A percentile compares a stretch with the other conserved stretches of the same genome.
Evolutionary conservation across 2,113 vertebrate species (phyloP).

Genomic region (Megatriorchis doriae): DNA sequence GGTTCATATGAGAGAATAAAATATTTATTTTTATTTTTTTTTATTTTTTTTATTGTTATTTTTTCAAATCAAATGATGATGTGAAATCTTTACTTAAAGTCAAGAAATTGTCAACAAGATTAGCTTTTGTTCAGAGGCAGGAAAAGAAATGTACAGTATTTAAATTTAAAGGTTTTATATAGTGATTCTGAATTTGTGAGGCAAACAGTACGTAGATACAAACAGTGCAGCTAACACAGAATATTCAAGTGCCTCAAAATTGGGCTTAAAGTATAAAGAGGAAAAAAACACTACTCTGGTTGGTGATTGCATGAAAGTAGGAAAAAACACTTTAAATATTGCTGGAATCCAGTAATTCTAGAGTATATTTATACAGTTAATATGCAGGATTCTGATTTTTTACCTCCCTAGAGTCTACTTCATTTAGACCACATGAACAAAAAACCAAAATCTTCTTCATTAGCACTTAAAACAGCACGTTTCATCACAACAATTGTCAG

Average conservation of each 20-base stretch:
- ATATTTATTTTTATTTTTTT: neutral
- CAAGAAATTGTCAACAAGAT: neutral
- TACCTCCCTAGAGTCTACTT: neutral
- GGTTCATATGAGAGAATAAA: neutral
- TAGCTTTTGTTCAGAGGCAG: neutral
- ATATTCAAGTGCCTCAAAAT: constrained; percentile 45
- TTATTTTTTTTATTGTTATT: neutral
- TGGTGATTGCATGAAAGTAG: neutral
- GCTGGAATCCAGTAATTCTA: constrained; percentile 5
- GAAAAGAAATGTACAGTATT: neutral
- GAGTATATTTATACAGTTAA: constrained; percentile 44
- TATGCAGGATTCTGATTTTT: constrained; percentile 22
- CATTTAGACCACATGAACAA: neutral
- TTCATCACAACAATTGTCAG: neutral
- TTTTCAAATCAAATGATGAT: neutral
- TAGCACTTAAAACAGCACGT: neutral
- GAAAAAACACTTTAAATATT: neutral
- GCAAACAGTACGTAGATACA: neutral
- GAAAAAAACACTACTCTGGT: neutral
- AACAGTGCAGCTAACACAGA: neutral
- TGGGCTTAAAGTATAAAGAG: constrained; percentile 5
- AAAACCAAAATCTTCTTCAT: neutral
- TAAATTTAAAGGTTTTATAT: neutral
- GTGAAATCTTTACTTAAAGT: neutral
- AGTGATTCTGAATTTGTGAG: neutral